Evolutionary conservation across 2,888 invertebrate species (phyloP), one percentile per base, ranked within the genome.

Genomic region (Luperina nickerlii): DNA sequence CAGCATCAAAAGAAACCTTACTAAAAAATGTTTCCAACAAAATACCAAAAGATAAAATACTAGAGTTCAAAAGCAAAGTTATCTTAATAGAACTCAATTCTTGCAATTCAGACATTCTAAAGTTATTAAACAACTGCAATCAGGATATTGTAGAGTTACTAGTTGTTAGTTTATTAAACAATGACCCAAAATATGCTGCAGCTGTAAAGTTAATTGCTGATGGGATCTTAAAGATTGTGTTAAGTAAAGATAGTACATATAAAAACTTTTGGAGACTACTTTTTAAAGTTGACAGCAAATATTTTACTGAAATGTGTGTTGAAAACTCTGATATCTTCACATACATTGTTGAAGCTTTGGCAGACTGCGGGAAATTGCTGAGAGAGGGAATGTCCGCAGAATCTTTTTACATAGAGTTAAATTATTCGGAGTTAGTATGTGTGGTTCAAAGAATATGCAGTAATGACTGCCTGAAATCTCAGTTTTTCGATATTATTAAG

Each of bases 351-450:
- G 95, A 92, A 92, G 97, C 93, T 86, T 97, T 93, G 87, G 92
- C 91, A 75, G 96, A 96, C 78, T 92, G 89, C 93, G 96, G 96
- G 75, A 97, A 94, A 88, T 91, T 96, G 62, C 65, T 96, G 6
- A 89, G 91, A 79, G 94, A 95, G 71, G 90, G 94, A 74, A 94
- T 96, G 93, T 95, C 95, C 0, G 87, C 93, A 0, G 94, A 96
- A 77, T 95, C 89, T 74, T 96, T 96, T 92, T 96, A 96, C 83
- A 94, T 96, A 75, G 96, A 97, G 84, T 92, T 98, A 51, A 94
- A 95, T 80, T 97, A 97, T 90, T 92, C 95, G 0, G 96, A 97
- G 89, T 92, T 98, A 77, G 90, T 95, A 4, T 88, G 89, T 57
- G 90, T 97, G 60, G 92, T 97, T 0, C 93, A 93, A 87, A 94